Conservation (phyloP, 2,888 invertebrate species). For the Xanthostigma xanthostigma region DNA sequence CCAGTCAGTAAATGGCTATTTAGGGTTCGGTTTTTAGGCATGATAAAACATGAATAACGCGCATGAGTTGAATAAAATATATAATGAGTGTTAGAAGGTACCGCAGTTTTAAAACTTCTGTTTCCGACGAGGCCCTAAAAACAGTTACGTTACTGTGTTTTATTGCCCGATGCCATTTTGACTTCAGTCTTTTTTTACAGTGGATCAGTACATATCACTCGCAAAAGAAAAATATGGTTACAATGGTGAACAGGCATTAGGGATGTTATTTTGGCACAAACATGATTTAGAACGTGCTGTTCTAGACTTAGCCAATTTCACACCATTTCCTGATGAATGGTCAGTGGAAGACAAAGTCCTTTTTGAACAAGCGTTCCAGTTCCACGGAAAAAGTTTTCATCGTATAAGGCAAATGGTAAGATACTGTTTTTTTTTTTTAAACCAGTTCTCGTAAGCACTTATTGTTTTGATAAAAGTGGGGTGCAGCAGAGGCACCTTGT, state of each 20-base stretch:
- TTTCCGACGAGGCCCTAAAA: too few species aligned
- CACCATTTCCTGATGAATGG: constrained; percentile 97
- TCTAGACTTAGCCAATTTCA: constrained; percentile 88
- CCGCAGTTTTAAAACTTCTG: too few species aligned
- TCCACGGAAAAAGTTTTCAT: constrained; percentile 96
- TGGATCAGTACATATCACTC: constrained; percentile 87
- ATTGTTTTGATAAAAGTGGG: background rate
- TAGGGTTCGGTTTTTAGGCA: too few species aligned
- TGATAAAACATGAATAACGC: too few species aligned
- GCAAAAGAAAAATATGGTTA: constrained; percentile 97
- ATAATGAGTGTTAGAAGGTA: too few species aligned
- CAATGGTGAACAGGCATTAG: constrained; percentile 92
- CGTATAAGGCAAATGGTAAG: constrained; percentile 92
- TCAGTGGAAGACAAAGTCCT: constrained; percentile 94
- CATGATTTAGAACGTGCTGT: constrained; percentile 88
- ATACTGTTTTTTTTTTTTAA: constrained; percentile 3
- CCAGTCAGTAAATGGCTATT: too few species aligned
- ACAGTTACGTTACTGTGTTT: too few species aligned
- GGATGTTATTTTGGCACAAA: constrained; percentile 97
- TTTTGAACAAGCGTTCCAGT: constrained; percentile 96
- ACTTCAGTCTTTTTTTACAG: constrained; percentile 31
- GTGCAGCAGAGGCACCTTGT: background rate
- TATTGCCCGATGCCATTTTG: too few species aligned
- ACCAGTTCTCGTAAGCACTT: too few species aligned
- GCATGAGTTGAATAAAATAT: too few species aligned